These are phyloP conservation scores for Enteromius treurensis DNA, from an alignment of 2,797 vertebrate genomes.

Conservation along the genomic window DNA sequence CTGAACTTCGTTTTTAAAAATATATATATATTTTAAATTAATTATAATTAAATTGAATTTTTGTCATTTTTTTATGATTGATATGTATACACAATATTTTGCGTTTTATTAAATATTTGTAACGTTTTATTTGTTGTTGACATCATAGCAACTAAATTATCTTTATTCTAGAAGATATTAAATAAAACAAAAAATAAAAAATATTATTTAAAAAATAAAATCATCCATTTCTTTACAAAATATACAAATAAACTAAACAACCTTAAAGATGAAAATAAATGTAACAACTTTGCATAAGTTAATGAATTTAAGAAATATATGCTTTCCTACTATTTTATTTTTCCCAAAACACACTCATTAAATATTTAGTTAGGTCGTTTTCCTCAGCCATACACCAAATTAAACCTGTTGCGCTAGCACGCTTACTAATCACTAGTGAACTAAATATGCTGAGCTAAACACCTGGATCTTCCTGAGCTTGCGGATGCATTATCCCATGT, in stretches of 20 bases:
- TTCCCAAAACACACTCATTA: too few relatives aligned
- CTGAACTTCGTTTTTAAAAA: too few relatives aligned
- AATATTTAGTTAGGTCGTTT: neutral
- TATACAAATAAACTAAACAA: neutral
- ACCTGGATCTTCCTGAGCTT: neutral
- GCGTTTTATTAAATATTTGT: neutral
- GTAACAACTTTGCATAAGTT: too few relatives aligned
- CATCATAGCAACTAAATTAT: neutral
- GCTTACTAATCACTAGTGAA: neutral
- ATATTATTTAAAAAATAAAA: neutral
- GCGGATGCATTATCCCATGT: neutral
- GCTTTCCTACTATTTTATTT: too few relatives aligned
- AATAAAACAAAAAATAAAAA: neutral
- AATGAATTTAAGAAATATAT: neutral
- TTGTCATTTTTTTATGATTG: neutral
- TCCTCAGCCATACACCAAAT: neutral
- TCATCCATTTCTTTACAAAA: neutral
- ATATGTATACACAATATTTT: neutral
- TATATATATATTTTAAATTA: too few relatives aligned
- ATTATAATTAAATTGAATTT: too few relatives aligned
- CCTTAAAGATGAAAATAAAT: too few relatives aligned
- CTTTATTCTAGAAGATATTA: neutral
- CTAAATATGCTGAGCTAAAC: slow-evolving; percentile 6
- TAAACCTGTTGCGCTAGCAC: neutral
- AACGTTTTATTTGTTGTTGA: neutral